Conservation (phyloP, 92 coral and sea anemone genomes). For the Parazoanthus atlanticus region DNA sequence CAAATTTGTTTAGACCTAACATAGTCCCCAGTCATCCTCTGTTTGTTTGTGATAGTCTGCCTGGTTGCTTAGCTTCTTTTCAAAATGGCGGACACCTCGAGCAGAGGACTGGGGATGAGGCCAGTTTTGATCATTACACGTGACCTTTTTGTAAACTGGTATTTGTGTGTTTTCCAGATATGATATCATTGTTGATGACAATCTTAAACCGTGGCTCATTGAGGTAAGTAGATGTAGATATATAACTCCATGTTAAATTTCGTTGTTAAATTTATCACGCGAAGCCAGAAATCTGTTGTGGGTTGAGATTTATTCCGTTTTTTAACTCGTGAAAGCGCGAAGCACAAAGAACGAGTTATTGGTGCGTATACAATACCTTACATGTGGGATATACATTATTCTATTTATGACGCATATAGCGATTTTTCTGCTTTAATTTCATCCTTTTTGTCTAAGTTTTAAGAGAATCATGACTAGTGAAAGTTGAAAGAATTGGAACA, state of each 20-base stretch:
- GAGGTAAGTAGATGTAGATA: constrained; percentile 63
- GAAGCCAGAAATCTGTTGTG: too few relatives aligned
- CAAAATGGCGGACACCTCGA: not conserved
- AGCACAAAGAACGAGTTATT: too few relatives aligned
- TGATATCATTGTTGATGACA: constrained; percentile 97
- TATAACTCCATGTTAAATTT: not conserved
- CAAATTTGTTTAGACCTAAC: not conserved
- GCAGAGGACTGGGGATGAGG: not conserved
- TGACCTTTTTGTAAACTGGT: not conserved
- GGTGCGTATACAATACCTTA: too few relatives aligned
- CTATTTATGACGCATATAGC: too few relatives aligned
- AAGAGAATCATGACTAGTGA: too few relatives aligned
- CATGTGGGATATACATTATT: too few relatives aligned
- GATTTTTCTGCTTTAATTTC: too few relatives aligned
- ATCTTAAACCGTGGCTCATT: constrained; percentile 98
- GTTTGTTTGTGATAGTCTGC: not conserved
- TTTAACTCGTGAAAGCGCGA: not conserved
- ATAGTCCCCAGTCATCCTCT: not conserved
- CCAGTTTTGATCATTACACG: not conserved
- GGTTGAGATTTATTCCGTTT: not conserved
- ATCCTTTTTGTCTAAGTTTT: too few relatives aligned
- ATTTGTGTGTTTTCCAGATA: constrained; percentile 56
- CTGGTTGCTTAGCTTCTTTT: not conserved
- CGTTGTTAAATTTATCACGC: not conserved
- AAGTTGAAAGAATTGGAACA: too few relatives aligned